A percentile compares a stretch with the other conserved stretches of the same genome.
Conservation (phyloP, 23 tunicate genomes). For the Trididemnum nubilum region DNA sequence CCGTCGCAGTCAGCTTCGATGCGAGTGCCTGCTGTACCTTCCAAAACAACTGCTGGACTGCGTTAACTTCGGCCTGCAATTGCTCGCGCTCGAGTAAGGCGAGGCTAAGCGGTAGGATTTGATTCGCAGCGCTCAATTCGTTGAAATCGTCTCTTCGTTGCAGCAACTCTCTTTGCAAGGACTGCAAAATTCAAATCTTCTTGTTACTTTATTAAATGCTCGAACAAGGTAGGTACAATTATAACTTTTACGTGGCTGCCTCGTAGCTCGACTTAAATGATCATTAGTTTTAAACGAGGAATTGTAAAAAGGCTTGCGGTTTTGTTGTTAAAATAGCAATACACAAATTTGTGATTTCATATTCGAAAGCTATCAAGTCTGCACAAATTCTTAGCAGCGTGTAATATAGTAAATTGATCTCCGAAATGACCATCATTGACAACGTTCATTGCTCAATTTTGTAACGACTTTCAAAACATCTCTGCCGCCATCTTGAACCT, state of each 20-base stretch:
- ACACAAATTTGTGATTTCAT: too few relatives aligned
- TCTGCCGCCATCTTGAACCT: too few relatives aligned
- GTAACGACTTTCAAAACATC: too few relatives aligned
- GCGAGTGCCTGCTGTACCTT: constrained; percentile 37
- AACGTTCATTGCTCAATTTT: too few relatives aligned
- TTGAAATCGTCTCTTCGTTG: constrained; percentile 82
- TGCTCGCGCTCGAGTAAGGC: constrained; percentile 68
- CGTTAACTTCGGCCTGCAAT: constrained; percentile 52
- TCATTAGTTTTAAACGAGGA: too few relatives aligned
- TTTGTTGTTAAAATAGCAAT: too few relatives aligned
- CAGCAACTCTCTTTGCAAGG: constrained; percentile 69
- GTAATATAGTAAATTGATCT: too few relatives aligned
- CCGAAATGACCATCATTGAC: too few relatives aligned
- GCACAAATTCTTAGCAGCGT: too few relatives aligned
- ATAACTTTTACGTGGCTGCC: neutral
- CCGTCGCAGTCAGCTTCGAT: constrained; percentile 56
- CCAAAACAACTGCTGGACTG: constrained; percentile 57
- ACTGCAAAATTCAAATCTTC: constrained; percentile 60
- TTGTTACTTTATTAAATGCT: neutral
- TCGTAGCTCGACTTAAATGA: neutral
- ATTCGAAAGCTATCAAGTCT: too few relatives aligned
- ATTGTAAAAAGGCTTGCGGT: too few relatives aligned
- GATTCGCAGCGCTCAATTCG: constrained; percentile 69
- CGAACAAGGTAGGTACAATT: too few relatives aligned
- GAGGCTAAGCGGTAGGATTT: constrained; percentile 70